These are phyloP conservation scores for Caenorhabditis sinica DNA, from an alignment of 2,888 invertebrate species.

Conservation along the genomic window DNA sequence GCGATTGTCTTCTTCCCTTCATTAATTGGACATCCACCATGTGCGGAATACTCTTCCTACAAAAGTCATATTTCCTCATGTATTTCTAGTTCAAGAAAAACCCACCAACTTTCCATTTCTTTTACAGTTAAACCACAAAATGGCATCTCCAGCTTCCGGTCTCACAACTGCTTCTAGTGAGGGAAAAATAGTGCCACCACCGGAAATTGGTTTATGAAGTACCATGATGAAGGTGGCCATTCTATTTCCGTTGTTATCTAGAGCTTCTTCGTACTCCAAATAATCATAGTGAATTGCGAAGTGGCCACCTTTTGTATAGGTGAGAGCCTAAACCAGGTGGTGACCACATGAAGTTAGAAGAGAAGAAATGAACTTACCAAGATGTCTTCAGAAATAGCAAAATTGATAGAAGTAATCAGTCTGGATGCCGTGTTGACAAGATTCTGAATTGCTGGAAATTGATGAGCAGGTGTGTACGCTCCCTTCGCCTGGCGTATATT, in stretches of 20 bases:
- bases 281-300: background rate
- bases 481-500: background rate
- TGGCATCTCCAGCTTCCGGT: background rate
- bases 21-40: background rate
- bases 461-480: background rate
- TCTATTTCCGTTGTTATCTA: background rate
- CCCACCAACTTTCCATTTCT: background rate
- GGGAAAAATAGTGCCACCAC: background rate
- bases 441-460: background rate
- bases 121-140: background rate
- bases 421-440: background rate
- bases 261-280: background rate
- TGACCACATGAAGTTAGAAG: background rate
- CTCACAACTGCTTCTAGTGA: background rate
- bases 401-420: constrained; percentile 1
- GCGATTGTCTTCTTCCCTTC: background rate
- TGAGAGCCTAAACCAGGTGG: background rate
- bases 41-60: background rate
- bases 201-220: background rate
- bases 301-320: constrained; percentile 2
- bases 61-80: background rate
- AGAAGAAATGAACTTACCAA: background rate
- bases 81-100: background rate
- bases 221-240: constrained; percentile 4
- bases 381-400: background rate